Conservation (phyloP, 2,888 invertebrate species). For the Synergus laeviventris region DNA sequence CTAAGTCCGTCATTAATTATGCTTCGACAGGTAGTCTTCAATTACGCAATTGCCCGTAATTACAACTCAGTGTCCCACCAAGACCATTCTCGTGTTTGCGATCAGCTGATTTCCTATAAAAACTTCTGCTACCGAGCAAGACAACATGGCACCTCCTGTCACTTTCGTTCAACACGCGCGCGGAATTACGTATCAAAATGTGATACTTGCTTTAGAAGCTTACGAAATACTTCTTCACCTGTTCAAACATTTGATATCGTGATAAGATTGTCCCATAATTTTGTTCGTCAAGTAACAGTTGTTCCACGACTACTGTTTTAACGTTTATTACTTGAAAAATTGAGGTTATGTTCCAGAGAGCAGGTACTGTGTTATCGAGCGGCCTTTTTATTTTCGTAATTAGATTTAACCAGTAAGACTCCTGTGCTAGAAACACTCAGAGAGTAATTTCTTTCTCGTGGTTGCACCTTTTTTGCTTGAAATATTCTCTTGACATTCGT, state of each 20-base stretch:
- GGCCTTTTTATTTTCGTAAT: constrained; percentile 1
- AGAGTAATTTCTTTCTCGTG: neutral
- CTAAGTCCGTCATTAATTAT: neutral
- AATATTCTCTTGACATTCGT: neutral
- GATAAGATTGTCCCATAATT: constrained; percentile 20
- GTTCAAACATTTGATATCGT: constrained; percentile 19
- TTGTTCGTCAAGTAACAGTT: neutral
- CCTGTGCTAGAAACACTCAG: neutral
- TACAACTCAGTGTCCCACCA: neutral
- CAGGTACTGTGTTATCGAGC: constrained; percentile 20
- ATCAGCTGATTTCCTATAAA: constrained; percentile 3
- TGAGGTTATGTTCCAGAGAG: constrained; percentile 31
- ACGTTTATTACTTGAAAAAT: neutral
- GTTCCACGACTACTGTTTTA: neutral
- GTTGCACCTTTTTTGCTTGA: neutral
- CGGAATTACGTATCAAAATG: constrained; percentile 14
- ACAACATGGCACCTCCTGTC: constrained; percentile 5
- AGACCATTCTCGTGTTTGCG: neutral
- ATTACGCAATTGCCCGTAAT: neutral
- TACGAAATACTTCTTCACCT: constrained; percentile 5
- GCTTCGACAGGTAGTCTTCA: neutral
- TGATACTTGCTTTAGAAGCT: constrained; percentile 11
- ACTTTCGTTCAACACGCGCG: neutral
- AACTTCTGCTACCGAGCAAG: neutral
- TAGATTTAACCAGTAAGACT: neutral